Percentiles rank a stretch among this genome's conserved stretches.
phyloP scores from a whole-genome alignment of 2,113 vertebrate genomes.

The Promerops cafer region DNA sequence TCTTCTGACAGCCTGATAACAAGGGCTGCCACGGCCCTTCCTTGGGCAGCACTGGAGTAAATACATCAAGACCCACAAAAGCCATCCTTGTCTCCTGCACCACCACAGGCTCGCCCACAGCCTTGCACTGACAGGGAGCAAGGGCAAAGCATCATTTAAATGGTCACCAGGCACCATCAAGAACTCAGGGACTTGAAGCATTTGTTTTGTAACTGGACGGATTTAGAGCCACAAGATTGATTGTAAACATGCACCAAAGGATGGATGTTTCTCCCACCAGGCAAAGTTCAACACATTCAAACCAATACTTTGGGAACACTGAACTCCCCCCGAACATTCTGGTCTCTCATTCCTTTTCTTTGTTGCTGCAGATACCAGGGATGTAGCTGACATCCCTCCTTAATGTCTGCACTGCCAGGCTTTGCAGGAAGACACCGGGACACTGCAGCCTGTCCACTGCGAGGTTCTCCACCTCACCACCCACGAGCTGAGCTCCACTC shows the following conservation, averaged over 20 bases:
- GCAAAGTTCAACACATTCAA: neutral
- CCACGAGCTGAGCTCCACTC: neutral
- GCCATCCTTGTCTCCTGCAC: neutral
- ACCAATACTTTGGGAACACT: neutral
- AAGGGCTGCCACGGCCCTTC: neutral
- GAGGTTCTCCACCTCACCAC: neutral
- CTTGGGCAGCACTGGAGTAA: neutral
- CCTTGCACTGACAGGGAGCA: neutral
- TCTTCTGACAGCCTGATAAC: constrained; percentile 35
- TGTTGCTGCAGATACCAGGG: neutral
- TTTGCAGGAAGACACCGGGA: fast-evolving
- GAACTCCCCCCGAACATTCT: neutral
- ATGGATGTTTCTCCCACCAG: neutral
- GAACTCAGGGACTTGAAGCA: neutral
- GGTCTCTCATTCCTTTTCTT: neutral
- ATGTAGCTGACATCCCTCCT: neutral
- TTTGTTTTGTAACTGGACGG: neutral
- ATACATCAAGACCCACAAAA: neutral
- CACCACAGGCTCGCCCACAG: fast-evolving
- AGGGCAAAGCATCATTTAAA: neutral
- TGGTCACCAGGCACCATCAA: neutral
- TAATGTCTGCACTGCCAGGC: neutral
- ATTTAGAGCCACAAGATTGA: neutral
- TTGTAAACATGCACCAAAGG: neutral
- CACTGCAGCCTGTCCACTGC: neutral